Evolutionary conservation across 2,797 vertebrate genomes (phyloP).

Genomic region (Amphiprion clarkii): DNA sequence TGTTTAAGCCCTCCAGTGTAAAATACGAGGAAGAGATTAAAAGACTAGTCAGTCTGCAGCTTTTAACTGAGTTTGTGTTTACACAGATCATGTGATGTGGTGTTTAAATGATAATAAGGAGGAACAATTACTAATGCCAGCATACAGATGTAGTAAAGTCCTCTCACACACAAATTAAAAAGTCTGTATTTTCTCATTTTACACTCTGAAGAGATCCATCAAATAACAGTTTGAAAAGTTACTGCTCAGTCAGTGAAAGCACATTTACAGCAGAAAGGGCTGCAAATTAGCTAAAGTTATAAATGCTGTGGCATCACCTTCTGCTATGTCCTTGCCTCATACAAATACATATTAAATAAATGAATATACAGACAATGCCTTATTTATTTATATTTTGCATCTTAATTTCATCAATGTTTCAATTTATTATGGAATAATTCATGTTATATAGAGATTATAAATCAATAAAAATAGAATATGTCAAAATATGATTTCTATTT

Average conservation of each 20-base stretch:
- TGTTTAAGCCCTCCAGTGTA: background rate
- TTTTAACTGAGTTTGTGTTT: background rate
- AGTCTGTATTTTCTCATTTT: too few relatives aligned
- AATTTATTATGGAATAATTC: background rate
- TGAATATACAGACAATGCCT: background rate
- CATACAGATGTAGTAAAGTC: too few relatives aligned
- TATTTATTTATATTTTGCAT: slow-evolving; percentile 8
- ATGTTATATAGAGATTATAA: background rate
- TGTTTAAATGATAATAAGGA: background rate
- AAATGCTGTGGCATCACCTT: too few relatives aligned
- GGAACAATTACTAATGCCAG: background rate
- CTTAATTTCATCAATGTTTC: background rate
- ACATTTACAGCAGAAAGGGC: too few relatives aligned
- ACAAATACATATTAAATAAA: background rate
- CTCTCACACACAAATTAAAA: background rate
- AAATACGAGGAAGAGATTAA: slow-evolving; percentile 4
- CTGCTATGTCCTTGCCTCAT: too few relatives aligned
- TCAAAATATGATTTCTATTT: background rate
- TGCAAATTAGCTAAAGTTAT: too few relatives aligned
- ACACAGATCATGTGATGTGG: background rate
- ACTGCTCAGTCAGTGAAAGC: background rate
- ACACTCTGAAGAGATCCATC: background rate
- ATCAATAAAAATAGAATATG: background rate
- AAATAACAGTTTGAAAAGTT: background rate
- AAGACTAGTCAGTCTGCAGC: background rate